Percentiles rank a stretch among this genome's conserved stretches.
These are phyloP conservation scores for Phymanthus crucifer DNA, from an alignment of 92 coral and sea anemone species.

Conservation along the genomic window DNA sequence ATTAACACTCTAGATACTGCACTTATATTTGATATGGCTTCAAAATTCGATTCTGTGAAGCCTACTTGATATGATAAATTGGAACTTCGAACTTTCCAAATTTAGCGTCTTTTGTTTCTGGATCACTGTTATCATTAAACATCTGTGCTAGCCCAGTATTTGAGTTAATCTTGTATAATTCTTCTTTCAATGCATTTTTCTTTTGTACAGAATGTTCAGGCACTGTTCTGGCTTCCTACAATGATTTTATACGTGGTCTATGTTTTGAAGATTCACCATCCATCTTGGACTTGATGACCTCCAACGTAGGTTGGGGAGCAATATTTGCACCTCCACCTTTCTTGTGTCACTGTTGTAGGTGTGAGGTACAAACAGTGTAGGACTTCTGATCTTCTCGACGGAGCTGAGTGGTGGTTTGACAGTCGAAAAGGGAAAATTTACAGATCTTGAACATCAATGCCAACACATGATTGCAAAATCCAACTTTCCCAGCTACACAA, in stretches of 20 bases:
- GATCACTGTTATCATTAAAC: too few species aligned
- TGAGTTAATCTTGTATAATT: slow-evolving; percentile 50
- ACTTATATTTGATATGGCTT: slow-evolving; percentile 20
- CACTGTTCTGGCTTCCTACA: background rate
- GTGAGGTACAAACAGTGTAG: slow-evolving; percentile 22
- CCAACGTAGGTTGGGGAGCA: background rate
- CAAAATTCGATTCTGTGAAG: slow-evolving; percentile 47
- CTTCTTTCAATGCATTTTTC: too few species aligned
- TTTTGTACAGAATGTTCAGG: background rate
- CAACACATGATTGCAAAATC: slow-evolving; percentile 55
- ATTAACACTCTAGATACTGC: slow-evolving; percentile 6
- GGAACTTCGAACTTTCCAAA: slow-evolving; percentile 50
- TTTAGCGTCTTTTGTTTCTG: slow-evolving; percentile 34
- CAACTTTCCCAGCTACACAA: too few species aligned
- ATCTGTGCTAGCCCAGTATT: slow-evolving; percentile 11
- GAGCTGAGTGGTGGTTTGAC: slow-evolving; percentile 26
- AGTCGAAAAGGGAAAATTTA: slow-evolving; percentile 42
- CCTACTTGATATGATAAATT: slow-evolving; percentile 38
- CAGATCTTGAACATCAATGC: slow-evolving; percentile 56
- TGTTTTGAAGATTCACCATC: background rate
- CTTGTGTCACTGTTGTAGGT: slow-evolving; percentile 44
- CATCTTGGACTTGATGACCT: background rate
- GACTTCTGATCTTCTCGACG: slow-evolving; percentile 12
- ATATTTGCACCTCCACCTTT: slow-evolving; percentile 43
- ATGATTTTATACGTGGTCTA: background rate